phyloP scores from a whole-genome alignment of 2,888 invertebrate species.

The Folsomia manolachei region DNA sequence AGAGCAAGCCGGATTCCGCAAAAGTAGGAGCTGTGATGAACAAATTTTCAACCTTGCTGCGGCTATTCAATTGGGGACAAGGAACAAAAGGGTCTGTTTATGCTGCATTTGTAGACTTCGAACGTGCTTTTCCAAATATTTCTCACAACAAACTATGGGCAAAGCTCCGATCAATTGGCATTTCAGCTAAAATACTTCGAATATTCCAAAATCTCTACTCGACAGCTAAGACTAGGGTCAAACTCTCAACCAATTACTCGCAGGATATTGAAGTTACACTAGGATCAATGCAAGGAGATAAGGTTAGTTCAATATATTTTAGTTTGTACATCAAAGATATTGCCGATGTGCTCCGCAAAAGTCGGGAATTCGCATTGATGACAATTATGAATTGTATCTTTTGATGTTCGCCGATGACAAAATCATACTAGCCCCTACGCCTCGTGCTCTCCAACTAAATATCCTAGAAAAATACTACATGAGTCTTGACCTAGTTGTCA shows the following conservation, averaged over 20 bases:
- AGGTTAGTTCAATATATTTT: neutral
- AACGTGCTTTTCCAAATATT: neutral
- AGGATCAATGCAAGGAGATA: slow-evolving; percentile 66
- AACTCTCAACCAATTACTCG: neutral
- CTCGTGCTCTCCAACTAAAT: too few species aligned
- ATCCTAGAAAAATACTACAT: too few species aligned
- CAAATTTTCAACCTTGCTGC: neutral
- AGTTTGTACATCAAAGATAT: neutral
- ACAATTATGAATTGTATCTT: neutral
- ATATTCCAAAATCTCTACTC: neutral
- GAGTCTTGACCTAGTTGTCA: too few species aligned
- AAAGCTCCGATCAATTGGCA: neutral
- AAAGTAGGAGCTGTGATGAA: neutral
- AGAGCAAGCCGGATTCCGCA: neutral
- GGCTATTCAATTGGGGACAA: neutral
- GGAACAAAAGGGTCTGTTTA: neutral
- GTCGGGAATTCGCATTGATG: neutral
- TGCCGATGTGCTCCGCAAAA: neutral
- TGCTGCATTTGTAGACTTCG: neutral
- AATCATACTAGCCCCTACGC: neutral
- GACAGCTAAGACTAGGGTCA: neutral
- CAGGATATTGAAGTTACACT: slow-evolving; percentile 6
- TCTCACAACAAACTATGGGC: neutral
- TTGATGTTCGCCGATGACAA: slow-evolving; percentile 1
- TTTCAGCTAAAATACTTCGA: neutral